phyloP scores from a whole-genome alignment of 2,797 vertebrate species.

The Myotis myotis region DNA sequence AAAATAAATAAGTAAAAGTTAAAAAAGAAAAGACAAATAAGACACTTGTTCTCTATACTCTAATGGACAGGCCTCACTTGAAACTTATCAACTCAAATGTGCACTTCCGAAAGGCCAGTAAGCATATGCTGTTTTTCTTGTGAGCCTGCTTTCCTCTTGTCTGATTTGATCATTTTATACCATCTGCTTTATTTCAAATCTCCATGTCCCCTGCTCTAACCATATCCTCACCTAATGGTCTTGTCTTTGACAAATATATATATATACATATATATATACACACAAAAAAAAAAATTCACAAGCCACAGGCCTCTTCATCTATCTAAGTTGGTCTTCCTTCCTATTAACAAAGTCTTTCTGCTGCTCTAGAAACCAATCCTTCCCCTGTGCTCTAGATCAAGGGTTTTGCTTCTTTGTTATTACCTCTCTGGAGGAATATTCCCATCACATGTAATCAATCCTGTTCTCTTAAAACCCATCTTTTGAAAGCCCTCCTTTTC shows the following conservation, averaged over 20 bases:
- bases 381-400: neutral
- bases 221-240: neutral
- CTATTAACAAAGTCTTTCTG: neutral
- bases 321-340: neutral
- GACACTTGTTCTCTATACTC: neutral
- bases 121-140: neutral
- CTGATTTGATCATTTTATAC: neutral
- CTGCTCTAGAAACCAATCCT: neutral
- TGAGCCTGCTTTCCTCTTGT: neutral
- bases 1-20: neutral
- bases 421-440: neutral
- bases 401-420: neutral
- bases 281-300: neutral
- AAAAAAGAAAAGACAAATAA: neutral
- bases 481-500: neutral
- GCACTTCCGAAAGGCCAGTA: neutral
- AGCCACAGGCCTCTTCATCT: neutral
- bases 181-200: conserved; percentile 2
- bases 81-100: neutral
- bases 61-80: neutral
- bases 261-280: too few species aligned
- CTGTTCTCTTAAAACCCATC: neutral
- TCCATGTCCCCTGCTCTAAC: neutral
- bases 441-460: neutral
- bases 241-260: neutral